These are phyloP conservation scores for Lemur catta DNA, from an alignment of 2,797 vertebrate genomes.

Conservation along the genomic window DNA sequence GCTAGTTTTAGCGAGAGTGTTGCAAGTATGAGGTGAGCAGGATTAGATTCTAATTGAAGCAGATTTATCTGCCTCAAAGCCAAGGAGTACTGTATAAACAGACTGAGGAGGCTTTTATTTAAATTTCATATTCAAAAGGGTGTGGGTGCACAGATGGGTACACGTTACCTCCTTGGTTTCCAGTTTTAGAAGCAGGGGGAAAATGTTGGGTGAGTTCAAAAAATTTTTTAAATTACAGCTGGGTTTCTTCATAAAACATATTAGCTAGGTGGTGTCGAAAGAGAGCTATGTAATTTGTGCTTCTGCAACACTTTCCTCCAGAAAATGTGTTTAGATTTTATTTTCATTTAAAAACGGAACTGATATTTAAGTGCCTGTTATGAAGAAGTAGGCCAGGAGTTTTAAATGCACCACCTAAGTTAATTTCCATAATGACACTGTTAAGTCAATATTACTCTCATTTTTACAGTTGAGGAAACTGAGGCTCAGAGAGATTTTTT, in stretches of 20 bases:
- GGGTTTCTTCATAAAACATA: constrained; percentile 45
- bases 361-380: neutral
- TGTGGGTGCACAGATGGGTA: neutral
- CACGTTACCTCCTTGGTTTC: constrained; percentile 31
- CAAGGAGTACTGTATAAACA: constrained; percentile 28
- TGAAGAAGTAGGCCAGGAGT: neutral
- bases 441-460: neutral
- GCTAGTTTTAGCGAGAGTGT: neutral
- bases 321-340: constrained; percentile 38
- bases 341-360: constrained; percentile 22
- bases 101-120: constrained; percentile 24
- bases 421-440: neutral
- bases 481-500: neutral
- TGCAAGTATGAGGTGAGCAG: neutral
- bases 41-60: constrained; percentile 58
- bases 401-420: neutral
- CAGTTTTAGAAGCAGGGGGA: constrained; percentile 44
- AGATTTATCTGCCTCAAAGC: constrained; percentile 38
- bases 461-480: neutral
- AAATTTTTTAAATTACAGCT: neutral
- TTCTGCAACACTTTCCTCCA: constrained; percentile 10
- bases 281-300: neutral
- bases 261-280: constrained; percentile 37
- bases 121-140: constrained; percentile 29
- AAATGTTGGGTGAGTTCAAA: constrained; percentile 20